These are phyloP conservation scores for Mystacornis crossleyi DNA, from an alignment of 2,113 vertebrate species.

Conservation along the genomic window DNA sequence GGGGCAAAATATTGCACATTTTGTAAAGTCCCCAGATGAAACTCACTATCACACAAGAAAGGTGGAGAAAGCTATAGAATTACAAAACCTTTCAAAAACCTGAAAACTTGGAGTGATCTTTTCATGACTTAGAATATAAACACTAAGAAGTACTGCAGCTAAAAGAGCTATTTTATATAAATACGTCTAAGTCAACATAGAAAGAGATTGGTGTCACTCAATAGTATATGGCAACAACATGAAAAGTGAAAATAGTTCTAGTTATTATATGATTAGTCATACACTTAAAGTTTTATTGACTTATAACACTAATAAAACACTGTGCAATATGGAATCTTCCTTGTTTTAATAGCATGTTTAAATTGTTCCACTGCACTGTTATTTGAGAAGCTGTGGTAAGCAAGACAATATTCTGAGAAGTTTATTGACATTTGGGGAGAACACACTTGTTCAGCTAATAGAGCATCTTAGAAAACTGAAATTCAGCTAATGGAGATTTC, in stretches of 20 bases:
- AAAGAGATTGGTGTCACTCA: background rate
- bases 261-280: background rate
- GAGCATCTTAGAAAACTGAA: background rate
- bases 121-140: background rate
- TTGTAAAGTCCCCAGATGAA: background rate
- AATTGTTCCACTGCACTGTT: background rate
- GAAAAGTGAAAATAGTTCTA: background rate
- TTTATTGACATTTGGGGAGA: background rate
- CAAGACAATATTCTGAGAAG: background rate
- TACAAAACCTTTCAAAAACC: background rate
- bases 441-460: background rate
- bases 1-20: background rate
- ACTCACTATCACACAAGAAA: background rate
- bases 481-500: background rate
- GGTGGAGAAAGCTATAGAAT: background rate
- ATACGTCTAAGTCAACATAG: background rate
- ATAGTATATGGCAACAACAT: background rate
- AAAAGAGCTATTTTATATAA: background rate
- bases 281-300: background rate
- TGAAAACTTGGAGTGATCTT: background rate
- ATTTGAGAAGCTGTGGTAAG: background rate
- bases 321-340: background rate
- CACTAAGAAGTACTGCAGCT: background rate
- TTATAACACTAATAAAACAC: background rate
- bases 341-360: background rate